Conservation (phyloP, 2,113 vertebrate genomes). For the Oncorhynchus mykiss region DNA sequence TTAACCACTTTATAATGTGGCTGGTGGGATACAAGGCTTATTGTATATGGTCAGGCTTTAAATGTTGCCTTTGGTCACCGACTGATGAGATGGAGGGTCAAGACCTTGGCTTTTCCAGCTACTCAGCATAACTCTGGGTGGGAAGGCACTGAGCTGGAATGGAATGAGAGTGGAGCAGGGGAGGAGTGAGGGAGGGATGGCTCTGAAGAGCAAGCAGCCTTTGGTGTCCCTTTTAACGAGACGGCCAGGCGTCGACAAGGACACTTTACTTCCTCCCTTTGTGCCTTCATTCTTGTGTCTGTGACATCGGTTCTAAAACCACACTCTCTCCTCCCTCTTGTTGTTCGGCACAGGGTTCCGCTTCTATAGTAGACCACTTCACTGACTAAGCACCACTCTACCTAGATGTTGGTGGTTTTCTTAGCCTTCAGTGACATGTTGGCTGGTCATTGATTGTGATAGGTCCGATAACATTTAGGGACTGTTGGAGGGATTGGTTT, state of each 20-base stretch:
- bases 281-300: conserved; percentile 32
- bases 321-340: conserved; percentile 9
- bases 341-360: conserved; percentile 29
- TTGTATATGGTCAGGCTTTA: conserved; percentile 39
- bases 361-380: conserved; percentile 3
- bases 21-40: conserved; percentile 8
- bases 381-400: not conserved
- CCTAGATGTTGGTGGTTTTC: not conserved
- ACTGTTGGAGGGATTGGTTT: not conserved
- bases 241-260: not conserved
- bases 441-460: not conserved
- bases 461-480: not conserved
- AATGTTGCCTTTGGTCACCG: conserved; percentile 6
- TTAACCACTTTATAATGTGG: conserved; percentile 15
- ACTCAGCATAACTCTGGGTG: conserved; percentile 11
- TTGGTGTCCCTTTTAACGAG: conserved; percentile 33
- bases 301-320: conserved; percentile 16
- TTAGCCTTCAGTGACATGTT: not conserved
- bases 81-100: not conserved
- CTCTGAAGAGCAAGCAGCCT: not conserved
- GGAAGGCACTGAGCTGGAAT: conserved; percentile 50
- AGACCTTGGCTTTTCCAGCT: conserved; percentile 37
- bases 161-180: conserved; percentile 40
- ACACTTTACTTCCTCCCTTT: conserved; percentile 42
- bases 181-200: not conserved